These are phyloP conservation scores for Campaea margaritaria DNA, from an alignment of 2,888 invertebrate genomes.

Conservation along the genomic window DNA sequence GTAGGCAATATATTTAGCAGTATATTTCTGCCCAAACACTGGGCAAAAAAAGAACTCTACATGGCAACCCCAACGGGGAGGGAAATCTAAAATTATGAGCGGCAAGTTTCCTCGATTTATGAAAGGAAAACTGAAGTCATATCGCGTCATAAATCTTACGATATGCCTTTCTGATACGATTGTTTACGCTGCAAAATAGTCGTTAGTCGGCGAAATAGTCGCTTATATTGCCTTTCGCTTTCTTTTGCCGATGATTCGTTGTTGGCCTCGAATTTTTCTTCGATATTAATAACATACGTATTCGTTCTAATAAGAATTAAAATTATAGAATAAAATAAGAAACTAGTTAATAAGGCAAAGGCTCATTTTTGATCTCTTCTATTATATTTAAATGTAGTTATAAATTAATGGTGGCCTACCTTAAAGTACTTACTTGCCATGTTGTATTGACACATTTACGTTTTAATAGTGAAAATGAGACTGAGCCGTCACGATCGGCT, in stretches of 20 bases:
- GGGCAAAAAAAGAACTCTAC: neutral
- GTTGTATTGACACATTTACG: too few relatives aligned
- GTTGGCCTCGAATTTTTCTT: constrained; percentile 9
- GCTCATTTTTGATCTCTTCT: too few relatives aligned
- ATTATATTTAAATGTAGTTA: too few relatives aligned
- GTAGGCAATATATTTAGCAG: too few relatives aligned
- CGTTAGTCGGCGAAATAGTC: constrained; percentile 34
- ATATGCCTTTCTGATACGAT: constrained; percentile 59
- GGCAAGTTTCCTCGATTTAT: constrained; percentile 65
- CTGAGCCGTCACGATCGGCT: too few relatives aligned
- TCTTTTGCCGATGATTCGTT: constrained; percentile 39
- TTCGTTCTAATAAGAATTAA: too few relatives aligned
- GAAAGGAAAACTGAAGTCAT: constrained; percentile 75
- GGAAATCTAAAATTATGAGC: constrained; percentile 38
- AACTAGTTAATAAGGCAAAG: too few relatives aligned
- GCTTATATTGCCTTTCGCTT: constrained; percentile 47
- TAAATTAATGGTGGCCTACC: too few relatives aligned
- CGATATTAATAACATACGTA: neutral
- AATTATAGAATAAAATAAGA: too few relatives aligned
- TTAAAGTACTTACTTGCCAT: too few relatives aligned
- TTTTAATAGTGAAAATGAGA: too few relatives aligned
- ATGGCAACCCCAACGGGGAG: constrained; percentile 32
- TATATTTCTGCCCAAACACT: too few relatives aligned
- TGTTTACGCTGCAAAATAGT: constrained; percentile 63
- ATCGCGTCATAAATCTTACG: constrained; percentile 74